A percentile compares a stretch with the other conserved stretches of the same genome.
These are phyloP conservation scores for Lagopus muta DNA, from an alignment of 2,113 vertebrate genomes.

Conservation along the genomic window DNA sequence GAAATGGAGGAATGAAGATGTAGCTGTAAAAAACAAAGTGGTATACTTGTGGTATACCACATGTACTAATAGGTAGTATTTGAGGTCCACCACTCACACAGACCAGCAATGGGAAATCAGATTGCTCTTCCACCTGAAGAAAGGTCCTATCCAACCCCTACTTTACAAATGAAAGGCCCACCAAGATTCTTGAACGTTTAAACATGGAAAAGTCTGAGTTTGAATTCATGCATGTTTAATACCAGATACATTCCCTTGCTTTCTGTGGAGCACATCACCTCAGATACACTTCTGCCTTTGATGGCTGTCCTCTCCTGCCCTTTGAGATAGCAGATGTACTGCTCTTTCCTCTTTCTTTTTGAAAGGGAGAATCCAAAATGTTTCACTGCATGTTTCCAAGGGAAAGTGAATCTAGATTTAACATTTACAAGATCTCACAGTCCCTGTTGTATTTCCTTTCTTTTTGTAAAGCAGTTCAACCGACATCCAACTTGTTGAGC, in stretches of 20 bases:
- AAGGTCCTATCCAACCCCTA: neutral
- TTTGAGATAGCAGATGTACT: neutral
- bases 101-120: neutral
- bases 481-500: neutral
- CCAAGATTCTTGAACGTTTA: neutral
- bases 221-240: neutral
- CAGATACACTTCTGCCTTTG: neutral
- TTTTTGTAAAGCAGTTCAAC: neutral
- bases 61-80: neutral
- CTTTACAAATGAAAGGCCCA: neutral
- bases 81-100: neutral
- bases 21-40: neutral
- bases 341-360: neutral
- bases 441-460: neutral
- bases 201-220: neutral
- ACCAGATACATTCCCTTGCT: neutral
- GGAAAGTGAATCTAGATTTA: neutral
- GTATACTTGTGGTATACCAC: neutral
- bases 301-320: neutral
- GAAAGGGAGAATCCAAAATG: neutral
- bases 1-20: neutral
- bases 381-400: neutral
- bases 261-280: neutral
- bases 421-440: neutral
- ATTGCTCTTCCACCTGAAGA: neutral